Conservation (phyloP, 1,140 invertebrate genomes). For the Tetramorium simillimum region DNA sequence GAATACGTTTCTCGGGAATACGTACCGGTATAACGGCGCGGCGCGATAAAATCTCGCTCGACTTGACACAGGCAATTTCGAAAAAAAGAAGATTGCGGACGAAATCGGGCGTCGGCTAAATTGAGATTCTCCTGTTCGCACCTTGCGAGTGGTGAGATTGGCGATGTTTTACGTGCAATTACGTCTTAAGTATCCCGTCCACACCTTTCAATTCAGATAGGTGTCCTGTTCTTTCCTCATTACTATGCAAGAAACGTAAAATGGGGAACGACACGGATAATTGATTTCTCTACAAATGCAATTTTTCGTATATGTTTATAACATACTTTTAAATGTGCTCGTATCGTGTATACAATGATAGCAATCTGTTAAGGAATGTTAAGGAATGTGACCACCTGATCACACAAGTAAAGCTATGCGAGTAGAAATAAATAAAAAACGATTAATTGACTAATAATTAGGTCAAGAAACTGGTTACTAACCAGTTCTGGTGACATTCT, state of each 20-base stretch:
- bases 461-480: not conserved
- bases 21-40: not conserved
- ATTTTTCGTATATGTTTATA: constrained; percentile 76
- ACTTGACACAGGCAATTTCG: not conserved
- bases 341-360: not conserved
- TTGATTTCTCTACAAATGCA: constrained; percentile 73
- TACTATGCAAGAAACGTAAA: constrained; percentile 71
- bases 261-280: constrained; percentile 64
- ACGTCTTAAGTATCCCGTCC: constrained; percentile 25
- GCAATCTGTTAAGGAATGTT: not conserved
- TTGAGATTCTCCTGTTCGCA: constrained; percentile 52
- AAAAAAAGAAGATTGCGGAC: not conserved
- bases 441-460: not conserved
- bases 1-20: not conserved
- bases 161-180: constrained; percentile 35
- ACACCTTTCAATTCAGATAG: not conserved
- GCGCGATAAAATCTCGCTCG: constrained; percentile 35
- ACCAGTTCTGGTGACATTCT: not conserved
- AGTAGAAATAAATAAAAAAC: not conserved
- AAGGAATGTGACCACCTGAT: not conserved
- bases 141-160: constrained; percentile 21
- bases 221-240: constrained; percentile 59
- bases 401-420: not conserved
- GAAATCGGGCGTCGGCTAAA: constrained; percentile 22
- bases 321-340: constrained; percentile 39